Evolutionary conservation across 2,888 invertebrate species (phyloP).

Genomic region (Hirtodrosophila trivittata): DNA sequence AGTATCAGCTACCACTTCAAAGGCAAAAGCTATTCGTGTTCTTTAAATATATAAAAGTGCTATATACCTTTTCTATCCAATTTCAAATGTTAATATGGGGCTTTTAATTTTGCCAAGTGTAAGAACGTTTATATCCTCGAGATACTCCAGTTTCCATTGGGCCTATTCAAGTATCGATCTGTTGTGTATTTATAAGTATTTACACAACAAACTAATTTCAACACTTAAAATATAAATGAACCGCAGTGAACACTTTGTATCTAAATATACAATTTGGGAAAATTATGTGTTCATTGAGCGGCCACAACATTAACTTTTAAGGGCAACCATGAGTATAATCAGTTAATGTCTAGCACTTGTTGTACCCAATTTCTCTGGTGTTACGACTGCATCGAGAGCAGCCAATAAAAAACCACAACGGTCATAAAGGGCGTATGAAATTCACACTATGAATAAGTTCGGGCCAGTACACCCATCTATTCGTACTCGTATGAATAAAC

Average conservation of each 20-base stretch:
- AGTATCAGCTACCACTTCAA: not conserved
- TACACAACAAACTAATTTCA: constrained; percentile 46
- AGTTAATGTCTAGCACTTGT: constrained; percentile 59
- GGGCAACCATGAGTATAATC: constrained; percentile 57
- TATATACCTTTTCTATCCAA: no score
- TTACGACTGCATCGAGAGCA: constrained; percentile 3
- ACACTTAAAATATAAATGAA: constrained; percentile 37
- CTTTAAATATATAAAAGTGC: no score
- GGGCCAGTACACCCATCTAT: constrained; percentile 5
- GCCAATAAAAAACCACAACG: constrained; percentile 22
- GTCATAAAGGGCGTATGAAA: constrained; percentile 30
- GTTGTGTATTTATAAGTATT: no score
- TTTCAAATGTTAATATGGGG: no score
- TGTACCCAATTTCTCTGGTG: constrained; percentile 52
- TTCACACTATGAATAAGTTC: constrained; percentile 26
- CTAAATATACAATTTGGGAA: not conserved
- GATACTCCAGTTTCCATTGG: not conserved
- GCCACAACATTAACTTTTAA: constrained; percentile 55
- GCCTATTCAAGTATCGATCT: not conserved
- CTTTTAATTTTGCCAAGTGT: no score
- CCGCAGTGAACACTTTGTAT: constrained; percentile 23
- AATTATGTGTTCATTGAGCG: constrained; percentile 22
- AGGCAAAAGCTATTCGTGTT: no score
- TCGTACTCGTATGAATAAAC: constrained; percentile 59
- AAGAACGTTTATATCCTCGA: no score